phyloP scores from a whole-genome alignment of 2,113 vertebrate species.

The Malurus alboscapulatus region DNA sequence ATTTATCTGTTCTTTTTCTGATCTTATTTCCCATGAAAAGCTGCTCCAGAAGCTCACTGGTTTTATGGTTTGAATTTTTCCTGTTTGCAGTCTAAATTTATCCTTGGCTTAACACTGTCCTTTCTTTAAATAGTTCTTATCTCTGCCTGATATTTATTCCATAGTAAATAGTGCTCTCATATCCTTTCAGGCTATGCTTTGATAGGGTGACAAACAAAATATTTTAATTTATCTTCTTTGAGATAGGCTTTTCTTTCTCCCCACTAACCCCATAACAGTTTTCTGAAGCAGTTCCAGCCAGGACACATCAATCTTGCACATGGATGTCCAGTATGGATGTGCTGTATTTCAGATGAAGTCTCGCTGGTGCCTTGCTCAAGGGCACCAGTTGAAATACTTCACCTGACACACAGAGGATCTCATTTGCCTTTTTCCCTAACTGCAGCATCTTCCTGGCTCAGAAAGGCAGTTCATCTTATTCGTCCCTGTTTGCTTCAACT shows the following conservation, averaged over 20 bases:
- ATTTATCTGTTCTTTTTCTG: neutral
- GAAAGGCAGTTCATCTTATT: neutral
- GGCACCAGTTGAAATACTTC: neutral
- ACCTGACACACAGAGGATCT: neutral
- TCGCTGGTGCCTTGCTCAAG: neutral
- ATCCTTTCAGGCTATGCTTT: slow-evolving; percentile 24
- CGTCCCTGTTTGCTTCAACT: neutral
- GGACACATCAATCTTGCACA: neutral
- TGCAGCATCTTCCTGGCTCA: neutral
- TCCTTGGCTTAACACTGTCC: neutral
- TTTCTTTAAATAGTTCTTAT: slow-evolving; percentile 30
- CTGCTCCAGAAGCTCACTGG: neutral
- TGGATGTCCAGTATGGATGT: neutral
- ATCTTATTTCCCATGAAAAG: neutral
- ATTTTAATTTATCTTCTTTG: slow-evolving; percentile 2
- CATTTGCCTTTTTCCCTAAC: neutral
- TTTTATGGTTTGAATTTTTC: slow-evolving; percentile 16
- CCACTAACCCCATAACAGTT: neutral
- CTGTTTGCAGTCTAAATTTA: slow-evolving; percentile 35
- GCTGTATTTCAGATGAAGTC: neutral
- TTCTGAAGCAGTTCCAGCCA: neutral
- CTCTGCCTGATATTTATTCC: neutral
- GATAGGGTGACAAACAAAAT: slow-evolving; percentile 12
- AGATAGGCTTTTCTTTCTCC: neutral
- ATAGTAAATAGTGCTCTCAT: slow-evolving; percentile 6